Percentiles rank a stretch among this genome's conserved stretches.
phyloP scores from a whole-genome alignment of 2,113 vertebrate species.

The Oncorhynchus nerka region DNA sequence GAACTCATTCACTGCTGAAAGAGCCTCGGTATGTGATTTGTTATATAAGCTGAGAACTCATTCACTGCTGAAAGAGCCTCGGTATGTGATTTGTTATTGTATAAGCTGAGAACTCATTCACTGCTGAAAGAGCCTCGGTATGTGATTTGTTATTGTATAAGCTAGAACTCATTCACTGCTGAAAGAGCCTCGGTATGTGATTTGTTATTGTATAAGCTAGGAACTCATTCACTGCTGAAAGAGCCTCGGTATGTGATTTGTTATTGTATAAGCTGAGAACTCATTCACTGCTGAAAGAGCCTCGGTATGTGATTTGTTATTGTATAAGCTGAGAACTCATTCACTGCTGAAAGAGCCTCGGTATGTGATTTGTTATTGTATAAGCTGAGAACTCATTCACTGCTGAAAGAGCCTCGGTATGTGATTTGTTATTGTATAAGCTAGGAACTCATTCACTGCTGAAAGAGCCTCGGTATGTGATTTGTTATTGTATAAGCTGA shows the following conservation, averaged over 20 bases:
- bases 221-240: too few relatives aligned
- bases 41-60: background rate
- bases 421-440: background rate
- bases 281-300: too few relatives aligned
- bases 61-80: too few relatives aligned
- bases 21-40: background rate
- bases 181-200: background rate
- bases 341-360: background rate
- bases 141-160: background rate
- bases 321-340: too few relatives aligned
- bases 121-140: background rate
- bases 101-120: too few relatives aligned
- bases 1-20: too few relatives aligned
- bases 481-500: background rate
- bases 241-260: background rate
- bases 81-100: background rate
- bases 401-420: background rate
- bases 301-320: background rate
- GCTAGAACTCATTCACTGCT: too few relatives aligned
- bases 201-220: background rate
- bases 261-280: background rate
- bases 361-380: background rate
- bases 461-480: background rate
- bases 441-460: too few relatives aligned
- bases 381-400: too few relatives aligned